Evolutionary conservation across 2,113 vertebrate genomes (phyloP).

Genomic region (Lipotes vexillifer): DNA sequence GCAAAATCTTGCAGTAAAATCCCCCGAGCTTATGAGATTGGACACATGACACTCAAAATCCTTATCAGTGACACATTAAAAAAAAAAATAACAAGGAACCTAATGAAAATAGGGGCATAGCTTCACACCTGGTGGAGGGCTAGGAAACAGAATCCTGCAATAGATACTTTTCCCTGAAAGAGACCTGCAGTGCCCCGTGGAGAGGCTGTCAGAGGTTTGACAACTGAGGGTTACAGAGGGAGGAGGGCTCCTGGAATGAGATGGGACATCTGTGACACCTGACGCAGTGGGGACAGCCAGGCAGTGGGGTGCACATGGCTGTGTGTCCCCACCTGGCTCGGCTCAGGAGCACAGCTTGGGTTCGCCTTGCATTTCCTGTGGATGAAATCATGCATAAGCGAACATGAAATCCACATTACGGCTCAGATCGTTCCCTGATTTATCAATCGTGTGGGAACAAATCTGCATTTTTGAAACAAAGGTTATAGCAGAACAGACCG

Average conservation of each 20-base stretch:
- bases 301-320: fast-evolving
- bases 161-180: fast-evolving
- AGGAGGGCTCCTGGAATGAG: background rate
- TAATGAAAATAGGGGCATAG: fast-evolving
- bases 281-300: fast-evolving
- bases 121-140: fast-evolving
- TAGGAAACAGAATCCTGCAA: background rate
- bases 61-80: fast-evolving
- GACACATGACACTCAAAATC: background rate
- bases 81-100: background rate
- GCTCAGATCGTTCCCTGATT: background rate
- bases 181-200: fast-evolving
- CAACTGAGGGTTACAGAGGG: background rate
- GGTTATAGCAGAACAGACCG: fast-evolving
- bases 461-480: background rate
- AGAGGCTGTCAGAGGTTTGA: fast-evolving
- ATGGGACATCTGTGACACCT: fast-evolving
- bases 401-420: fast-evolving
- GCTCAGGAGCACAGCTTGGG: background rate
- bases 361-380: fast-evolving
- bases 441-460: background rate
- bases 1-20: no score
- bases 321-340: fast-evolving
- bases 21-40: fast-evolving
- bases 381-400: fast-evolving